phyloP scores from a whole-genome alignment of 2,888 invertebrate genomes.

The Eupithecia exiguata region DNA sequence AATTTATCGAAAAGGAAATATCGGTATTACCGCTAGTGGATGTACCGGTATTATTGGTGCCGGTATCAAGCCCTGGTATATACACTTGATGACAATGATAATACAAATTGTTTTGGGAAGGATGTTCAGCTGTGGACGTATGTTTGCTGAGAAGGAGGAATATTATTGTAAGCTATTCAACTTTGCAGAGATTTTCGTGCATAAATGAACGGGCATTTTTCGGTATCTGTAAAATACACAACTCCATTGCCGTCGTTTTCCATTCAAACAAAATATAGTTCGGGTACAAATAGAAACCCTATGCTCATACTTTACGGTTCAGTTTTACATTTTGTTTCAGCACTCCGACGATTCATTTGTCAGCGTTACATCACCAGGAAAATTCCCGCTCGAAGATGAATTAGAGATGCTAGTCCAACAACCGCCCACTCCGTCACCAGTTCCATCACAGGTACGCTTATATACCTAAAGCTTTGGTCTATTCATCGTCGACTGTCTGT shows the following conservation, averaged over 20 bases:
- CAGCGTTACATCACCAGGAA: constrained; percentile 79
- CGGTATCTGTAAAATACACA: neutral
- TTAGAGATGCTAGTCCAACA: constrained; percentile 63
- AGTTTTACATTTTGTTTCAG: constrained; percentile 50
- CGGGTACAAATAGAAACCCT: neutral
- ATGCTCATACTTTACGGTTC: neutral
- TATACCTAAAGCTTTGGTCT: neutral
- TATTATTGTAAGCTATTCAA: too few species aligned
- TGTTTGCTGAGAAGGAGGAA: too few species aligned
- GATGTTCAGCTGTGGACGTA: too few species aligned
- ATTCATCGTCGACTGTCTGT: too few species aligned
- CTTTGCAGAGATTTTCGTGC: too few species aligned
- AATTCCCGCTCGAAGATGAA: constrained; percentile 79
- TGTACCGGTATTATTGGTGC: too few species aligned
- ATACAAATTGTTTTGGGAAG: too few species aligned
- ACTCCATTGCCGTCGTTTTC: neutral
- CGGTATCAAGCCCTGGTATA: too few species aligned
- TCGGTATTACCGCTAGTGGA: too few species aligned
- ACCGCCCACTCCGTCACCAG: constrained; percentile 69
- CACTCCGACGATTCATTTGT: constrained; percentile 76
- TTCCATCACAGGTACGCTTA: constrained; percentile 70
- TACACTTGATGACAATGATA: too few species aligned
- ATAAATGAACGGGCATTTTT: neutral
- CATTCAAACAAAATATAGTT: neutral
- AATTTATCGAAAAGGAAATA: too few species aligned